Evolutionary conservation across 92 coral and sea anemone genomes (phyloP), one percentile per base, ranked within the genome.

Genomic region (Epizoanthus stellaris): DNA sequence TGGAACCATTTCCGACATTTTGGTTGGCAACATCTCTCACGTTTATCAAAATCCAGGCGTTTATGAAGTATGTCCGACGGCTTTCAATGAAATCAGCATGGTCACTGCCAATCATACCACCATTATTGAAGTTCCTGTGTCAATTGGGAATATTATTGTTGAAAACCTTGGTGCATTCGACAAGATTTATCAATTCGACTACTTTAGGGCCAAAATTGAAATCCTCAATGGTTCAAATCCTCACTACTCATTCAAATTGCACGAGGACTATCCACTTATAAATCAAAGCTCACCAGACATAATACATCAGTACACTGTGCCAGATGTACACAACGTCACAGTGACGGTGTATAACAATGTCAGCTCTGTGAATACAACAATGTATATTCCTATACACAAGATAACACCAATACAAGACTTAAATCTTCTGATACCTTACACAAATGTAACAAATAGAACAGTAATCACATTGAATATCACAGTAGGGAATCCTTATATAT

Each of bases 321-420:
- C 89, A 39, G 95, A 87, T 21, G 63, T 60, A 16, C 70, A 84
- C 34, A 89, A 87, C 67, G 36, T 92, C 3, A 84, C 87, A 3
- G 82, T 87, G 11, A 59, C 65, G n/a, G 90, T 87, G 20, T 89
- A 66, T 71, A 92, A 92, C 75, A 92, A 90, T 42, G 93, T 80
- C 1, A 92, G 91, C 60, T 74, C 73, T 39, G 82, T 49, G 6
- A 82, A 84, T 62, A 47, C 80, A 23, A 75, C 80, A 10, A 76
- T 6, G 16, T 66, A 4, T n/a, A 49, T 90, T 47, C 56, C 34
- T 11, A 70, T 85, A 12, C 85, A 84, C 25, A 40, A 80, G 6
- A 75, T 87, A 6, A 19, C 63, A 7, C 87, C 86, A 19, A 54
- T 92, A 8, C 76, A 65, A 49, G 73, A 75, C 57, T 43, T 77